Conservation (phyloP, 2,888 invertebrate species). For the Epinotia demarniana region DNA sequence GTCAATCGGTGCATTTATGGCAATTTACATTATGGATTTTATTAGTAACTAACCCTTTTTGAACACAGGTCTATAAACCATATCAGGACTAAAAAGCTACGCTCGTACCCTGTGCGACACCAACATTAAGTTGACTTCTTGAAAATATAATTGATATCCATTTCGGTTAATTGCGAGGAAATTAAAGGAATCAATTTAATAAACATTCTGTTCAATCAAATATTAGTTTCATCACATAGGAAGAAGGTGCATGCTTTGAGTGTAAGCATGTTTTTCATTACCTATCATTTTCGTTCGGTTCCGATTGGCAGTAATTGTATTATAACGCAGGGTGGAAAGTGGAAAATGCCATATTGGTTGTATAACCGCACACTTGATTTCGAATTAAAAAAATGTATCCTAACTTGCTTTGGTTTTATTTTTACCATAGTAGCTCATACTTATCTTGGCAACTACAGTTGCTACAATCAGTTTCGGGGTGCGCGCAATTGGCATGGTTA, state of each 20-base stretch:
- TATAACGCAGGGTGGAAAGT: conserved; percentile 13
- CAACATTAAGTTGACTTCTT: neutral
- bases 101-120: neutral
- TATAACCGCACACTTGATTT: too few relatives aligned
- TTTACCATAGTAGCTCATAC: too few relatives aligned
- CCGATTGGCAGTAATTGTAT: conserved; percentile 22
- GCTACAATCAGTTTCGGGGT: too few relatives aligned
- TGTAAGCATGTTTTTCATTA: conserved; percentile 2
- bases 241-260: neutral
- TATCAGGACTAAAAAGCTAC: too few relatives aligned
- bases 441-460: too few relatives aligned
- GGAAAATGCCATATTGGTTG: conserved; percentile 5
- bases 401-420: too few relatives aligned
- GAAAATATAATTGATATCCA: neutral
- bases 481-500: too few relatives aligned
- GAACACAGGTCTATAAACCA: too few relatives aligned
- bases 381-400: too few relatives aligned
- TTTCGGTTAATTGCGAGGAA: conserved; percentile 10
- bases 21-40: too few relatives aligned
- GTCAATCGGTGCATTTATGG: too few relatives aligned
- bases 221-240: neutral
- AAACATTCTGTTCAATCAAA: neutral
- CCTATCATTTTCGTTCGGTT: conserved; percentile 11
- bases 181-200: conserved; percentile 3
- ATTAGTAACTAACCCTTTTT: too few relatives aligned